These are phyloP conservation scores for Drosophila antonietae DNA, from an alignment of 2,888 invertebrate species.

Conservation along the genomic window DNA sequence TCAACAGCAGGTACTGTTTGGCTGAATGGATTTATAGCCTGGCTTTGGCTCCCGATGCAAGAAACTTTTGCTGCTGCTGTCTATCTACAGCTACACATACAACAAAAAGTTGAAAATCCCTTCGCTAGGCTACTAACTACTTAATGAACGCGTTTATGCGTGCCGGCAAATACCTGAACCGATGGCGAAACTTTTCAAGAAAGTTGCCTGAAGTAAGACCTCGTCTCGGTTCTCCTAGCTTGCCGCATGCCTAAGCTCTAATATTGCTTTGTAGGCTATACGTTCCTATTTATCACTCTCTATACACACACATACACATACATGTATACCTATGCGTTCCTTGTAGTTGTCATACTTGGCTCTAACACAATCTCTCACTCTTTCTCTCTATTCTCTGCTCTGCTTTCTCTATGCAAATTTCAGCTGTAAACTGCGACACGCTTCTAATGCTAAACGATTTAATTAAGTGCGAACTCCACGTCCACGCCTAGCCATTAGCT, in stretches of 20 bases:
- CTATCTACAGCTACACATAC: conserved; percentile 41
- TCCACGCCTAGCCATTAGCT: conserved; percentile 11
- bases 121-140: conserved; percentile 30
- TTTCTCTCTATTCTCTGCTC: conserved; percentile 31
- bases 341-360: conserved; percentile 32
- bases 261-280: not conserved
- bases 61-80: conserved; percentile 61
- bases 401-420: conserved; percentile 62
- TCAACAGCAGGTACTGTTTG: conserved; percentile 65
- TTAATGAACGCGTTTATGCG: conserved; percentile 27
- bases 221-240: not conserved
- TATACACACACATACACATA: not conserved
- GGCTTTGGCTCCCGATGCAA: conserved; percentile 57
- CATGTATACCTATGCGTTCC: not conserved
- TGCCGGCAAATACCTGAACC: conserved; percentile 14
- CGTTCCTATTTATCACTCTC: not conserved
- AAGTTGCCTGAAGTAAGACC: not conserved
- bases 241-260: not conserved
- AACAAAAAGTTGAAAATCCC: conserved; percentile 23
- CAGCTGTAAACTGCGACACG: conserved; percentile 74
- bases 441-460: conserved; percentile 39
- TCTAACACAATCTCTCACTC: conserved; percentile 25
- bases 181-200: not conserved
- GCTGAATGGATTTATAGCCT: conserved; percentile 58
- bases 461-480: conserved; percentile 11